A percentile compares a stretch with the other conserved stretches of the same genome.
Conservation (phyloP, 2,888 invertebrate genomes). For the Caprella mutica region DNA sequence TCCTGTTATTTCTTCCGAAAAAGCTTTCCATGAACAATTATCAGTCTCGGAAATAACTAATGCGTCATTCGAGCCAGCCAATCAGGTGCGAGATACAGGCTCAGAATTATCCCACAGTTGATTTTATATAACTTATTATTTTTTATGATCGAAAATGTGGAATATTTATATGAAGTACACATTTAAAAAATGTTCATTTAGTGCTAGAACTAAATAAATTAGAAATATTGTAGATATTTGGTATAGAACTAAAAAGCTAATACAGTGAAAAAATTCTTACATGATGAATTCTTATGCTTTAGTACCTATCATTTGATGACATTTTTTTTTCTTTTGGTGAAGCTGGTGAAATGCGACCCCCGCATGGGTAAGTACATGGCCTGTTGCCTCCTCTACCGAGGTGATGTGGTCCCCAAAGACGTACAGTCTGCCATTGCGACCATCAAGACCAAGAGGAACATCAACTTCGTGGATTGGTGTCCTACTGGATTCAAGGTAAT, state of each 20-base stretch:
- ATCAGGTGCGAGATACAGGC: slow-evolving; percentile 65
- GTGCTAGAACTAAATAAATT: too few species aligned
- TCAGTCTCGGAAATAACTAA: slow-evolving; percentile 85
- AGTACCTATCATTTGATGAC: too few species aligned
- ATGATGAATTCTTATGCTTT: too few species aligned
- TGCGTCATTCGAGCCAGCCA: slow-evolving; percentile 89
- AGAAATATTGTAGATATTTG: too few species aligned
- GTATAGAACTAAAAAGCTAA: too few species aligned
- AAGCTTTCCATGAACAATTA: slow-evolving; percentile 85
- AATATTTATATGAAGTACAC: too few species aligned
- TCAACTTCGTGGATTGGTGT: slow-evolving; percentile 36
- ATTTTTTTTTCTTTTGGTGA: too few species aligned
- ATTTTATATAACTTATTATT: too few species aligned
- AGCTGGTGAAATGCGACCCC: slow-evolving; percentile 42
- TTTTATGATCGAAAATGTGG: too few species aligned
- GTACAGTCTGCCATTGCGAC: slow-evolving; percentile 41
- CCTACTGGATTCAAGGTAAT: slow-evolving; percentile 44
- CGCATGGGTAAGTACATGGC: slow-evolving; percentile 48
- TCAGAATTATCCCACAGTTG: too few species aligned
- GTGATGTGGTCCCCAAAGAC: slow-evolving; percentile 61
- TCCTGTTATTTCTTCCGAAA: slow-evolving; percentile 75
- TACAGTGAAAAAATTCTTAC: too few species aligned
- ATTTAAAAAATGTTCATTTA: too few species aligned
- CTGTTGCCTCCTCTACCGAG: slow-evolving; percentile 70
- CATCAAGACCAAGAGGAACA: slow-evolving; percentile 43